Evolutionary conservation across 2,797 vertebrate genomes (phyloP).

Genomic region (Eulemur mongoz): DNA sequence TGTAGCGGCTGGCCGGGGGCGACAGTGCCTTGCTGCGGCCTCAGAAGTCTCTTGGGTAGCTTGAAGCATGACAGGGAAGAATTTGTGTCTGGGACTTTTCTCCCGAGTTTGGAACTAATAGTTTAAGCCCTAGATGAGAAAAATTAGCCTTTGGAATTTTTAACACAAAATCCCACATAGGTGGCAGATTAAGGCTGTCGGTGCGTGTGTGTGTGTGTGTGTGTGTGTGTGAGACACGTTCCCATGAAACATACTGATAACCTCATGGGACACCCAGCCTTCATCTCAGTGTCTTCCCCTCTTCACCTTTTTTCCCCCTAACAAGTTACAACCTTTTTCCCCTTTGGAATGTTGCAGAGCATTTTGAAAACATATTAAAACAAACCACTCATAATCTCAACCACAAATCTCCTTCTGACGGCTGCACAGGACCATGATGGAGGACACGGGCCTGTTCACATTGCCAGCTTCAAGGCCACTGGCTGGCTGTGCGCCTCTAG

Average conservation of each 20-base stretch:
- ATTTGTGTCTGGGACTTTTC: not conserved
- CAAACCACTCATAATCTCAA: not conserved
- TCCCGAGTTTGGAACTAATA: not conserved
- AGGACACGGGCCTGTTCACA: not conserved
- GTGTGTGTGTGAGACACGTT: not conserved
- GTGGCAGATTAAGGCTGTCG: not conserved
- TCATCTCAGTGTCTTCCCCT: not conserved
- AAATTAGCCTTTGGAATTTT: not conserved
- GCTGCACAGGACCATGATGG: not conserved
- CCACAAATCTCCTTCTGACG: not conserved
- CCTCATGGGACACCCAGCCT: not conserved
- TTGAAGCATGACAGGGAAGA: not conserved
- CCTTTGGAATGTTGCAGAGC: not conserved
- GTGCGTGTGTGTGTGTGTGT: fast-evolving
- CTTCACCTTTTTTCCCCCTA: no score
- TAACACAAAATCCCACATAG: not conserved
- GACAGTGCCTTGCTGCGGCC: fast-evolving
- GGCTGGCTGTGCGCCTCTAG: not conserved
- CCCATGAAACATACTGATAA: no score
- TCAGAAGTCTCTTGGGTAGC: not conserved
- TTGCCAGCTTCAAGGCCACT: fast-evolving
- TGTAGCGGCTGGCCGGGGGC: fast-evolving
- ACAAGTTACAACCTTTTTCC: not conserved
- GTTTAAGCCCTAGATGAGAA: not conserved
- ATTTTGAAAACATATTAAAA: not conserved